Evolutionary conservation across 2,113 vertebrate species (phyloP).

Genomic region (Pomatostomus ruficeps): DNA sequence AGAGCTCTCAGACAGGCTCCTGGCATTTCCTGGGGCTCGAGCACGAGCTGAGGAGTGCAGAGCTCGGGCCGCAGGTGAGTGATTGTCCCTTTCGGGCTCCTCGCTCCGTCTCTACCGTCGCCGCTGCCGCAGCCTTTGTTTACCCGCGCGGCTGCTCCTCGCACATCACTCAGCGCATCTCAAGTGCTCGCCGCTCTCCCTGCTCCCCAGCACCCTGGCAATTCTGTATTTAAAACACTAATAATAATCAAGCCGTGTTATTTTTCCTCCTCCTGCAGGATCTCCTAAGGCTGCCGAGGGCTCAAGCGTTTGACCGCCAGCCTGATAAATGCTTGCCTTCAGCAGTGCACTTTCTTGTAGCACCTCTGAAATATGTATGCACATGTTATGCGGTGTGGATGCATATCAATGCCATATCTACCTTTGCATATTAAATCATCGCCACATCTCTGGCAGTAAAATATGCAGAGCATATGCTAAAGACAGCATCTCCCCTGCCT

Average conservation of each 20-base stretch:
- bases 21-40: not conserved
- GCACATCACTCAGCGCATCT: not conserved
- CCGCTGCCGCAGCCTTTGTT: not conserved
- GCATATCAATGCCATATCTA: constrained; percentile 70
- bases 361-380: constrained; percentile 65
- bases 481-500: constrained; percentile 45
- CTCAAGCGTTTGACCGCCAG: constrained; percentile 20
- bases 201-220: not conserved
- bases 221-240: not conserved
- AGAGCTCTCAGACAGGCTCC: not conserved
- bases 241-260: not conserved
- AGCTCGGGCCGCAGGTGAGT: not conserved
- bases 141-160: not conserved
- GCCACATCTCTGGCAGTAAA: constrained; percentile 67
- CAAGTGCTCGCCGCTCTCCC: not conserved
- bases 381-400: constrained; percentile 62
- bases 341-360: not conserved
- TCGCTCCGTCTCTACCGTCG: not conserved
- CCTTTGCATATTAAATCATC: constrained; percentile 74
- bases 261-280: constrained; percentile 17
- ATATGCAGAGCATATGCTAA: constrained; percentile 72
- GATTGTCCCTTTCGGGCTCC: not conserved
- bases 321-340: constrained; percentile 41
- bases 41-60: not conserved
- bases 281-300: constrained; percentile 37